Evolutionary conservation across 1,140 invertebrate genomes (phyloP).

Genomic region (Drosophila funebris): DNA sequence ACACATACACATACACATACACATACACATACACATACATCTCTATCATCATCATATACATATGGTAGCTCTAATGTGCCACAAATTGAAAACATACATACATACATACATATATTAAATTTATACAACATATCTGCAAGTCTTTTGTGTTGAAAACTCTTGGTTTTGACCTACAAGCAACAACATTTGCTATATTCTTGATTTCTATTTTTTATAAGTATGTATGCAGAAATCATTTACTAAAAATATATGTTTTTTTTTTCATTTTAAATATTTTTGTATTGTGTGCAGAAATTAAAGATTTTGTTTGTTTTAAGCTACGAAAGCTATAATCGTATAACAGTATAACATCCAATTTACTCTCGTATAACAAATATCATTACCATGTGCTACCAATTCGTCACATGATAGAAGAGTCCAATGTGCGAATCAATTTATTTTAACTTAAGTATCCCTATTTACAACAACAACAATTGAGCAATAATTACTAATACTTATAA

Average conservation of each 20-base stretch:
- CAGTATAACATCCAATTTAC: neutral
- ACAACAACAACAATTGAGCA: slow-evolving; percentile 19
- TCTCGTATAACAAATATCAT: neutral
- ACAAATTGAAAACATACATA: neutral
- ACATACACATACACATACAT: slow-evolving; percentile 3
- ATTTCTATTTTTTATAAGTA: neutral
- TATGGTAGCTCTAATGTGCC: too few species aligned
- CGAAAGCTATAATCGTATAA: neutral
- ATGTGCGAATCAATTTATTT: slow-evolving; percentile 16
- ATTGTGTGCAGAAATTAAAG: slow-evolving; percentile 14
- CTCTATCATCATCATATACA: neutral
- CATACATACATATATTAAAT: neutral
- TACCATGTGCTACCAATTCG: neutral
- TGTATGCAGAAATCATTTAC: neutral
- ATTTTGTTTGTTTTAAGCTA: slow-evolving; percentile 21
- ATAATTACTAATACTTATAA: slow-evolving; percentile 53
- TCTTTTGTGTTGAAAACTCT: neutral
- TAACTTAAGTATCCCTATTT: slow-evolving; percentile 18
- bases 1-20: neutral
- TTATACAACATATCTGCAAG: neutral
- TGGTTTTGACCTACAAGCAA: slow-evolving; percentile 7
- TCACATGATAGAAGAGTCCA: too few species aligned
- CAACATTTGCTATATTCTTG: neutral
- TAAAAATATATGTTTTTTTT: neutral
- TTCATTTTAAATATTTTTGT: neutral